These are phyloP conservation scores for Apodemia hepburni DNA, from an alignment of 2,888 invertebrate genomes.

Conservation along the genomic window DNA sequence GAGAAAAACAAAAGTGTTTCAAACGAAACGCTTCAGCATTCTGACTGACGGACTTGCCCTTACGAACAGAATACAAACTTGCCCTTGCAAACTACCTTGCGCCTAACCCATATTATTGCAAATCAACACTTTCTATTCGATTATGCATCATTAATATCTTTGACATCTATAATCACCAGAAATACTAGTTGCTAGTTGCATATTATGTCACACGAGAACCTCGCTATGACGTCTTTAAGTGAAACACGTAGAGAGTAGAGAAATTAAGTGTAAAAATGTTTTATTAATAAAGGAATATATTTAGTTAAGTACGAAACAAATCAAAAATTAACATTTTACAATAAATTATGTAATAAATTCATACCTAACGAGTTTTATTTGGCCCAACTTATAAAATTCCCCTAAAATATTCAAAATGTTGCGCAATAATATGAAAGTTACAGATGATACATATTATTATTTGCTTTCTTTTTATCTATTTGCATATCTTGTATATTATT, in stretches of 20 bases:
- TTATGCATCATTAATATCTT: too few relatives aligned
- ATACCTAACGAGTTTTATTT: neutral
- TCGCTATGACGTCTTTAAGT: neutral
- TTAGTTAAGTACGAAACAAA: neutral
- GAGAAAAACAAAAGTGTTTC: too few relatives aligned
- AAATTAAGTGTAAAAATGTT: neutral
- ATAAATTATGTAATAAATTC: conserved; percentile 6
- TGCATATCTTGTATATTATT: neutral
- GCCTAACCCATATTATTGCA: too few relatives aligned
- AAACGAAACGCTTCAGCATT: too few relatives aligned
- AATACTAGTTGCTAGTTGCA: neutral
- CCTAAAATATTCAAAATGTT: conserved; percentile 5
- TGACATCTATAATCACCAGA: neutral
- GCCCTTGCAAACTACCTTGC: too few relatives aligned
- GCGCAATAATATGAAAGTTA: conserved; percentile 11
- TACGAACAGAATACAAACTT: too few relatives aligned
- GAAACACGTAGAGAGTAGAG: neutral
- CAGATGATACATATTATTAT: conserved; percentile 4
- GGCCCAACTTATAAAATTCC: neutral
- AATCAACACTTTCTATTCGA: too few relatives aligned
- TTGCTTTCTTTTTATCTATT: conserved; percentile 5
- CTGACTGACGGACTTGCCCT: too few relatives aligned
- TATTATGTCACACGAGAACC: neutral
- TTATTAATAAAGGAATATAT: neutral
- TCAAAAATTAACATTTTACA: neutral